Evolutionary conservation across 2,113 vertebrate genomes (phyloP).

Genomic region (Sula dactylatra): DNA sequence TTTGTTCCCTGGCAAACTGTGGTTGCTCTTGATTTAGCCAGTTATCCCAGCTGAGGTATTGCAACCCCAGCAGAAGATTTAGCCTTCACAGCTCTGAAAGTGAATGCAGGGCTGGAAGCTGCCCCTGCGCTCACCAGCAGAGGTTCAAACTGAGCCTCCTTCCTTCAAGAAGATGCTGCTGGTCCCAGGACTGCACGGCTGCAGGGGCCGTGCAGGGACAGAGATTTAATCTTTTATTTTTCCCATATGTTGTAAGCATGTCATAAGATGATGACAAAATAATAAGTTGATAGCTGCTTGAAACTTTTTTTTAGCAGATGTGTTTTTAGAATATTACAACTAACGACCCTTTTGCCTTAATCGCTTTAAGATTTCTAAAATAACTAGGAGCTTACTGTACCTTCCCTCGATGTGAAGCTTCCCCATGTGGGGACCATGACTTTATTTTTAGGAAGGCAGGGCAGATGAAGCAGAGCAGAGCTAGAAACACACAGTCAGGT

Average conservation of each 20-base stretch:
- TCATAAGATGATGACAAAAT: conserved; percentile 17
- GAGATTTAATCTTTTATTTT: neutral
- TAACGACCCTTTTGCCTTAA: conserved; percentile 10
- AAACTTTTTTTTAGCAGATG: conserved; percentile 24
- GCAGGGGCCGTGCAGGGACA: neutral
- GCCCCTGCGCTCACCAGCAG: neutral
- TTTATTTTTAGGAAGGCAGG: neutral
- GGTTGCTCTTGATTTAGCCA: neutral
- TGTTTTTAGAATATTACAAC: conserved; percentile 24
- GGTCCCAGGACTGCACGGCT: neutral
- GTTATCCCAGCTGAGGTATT: conserved; percentile 24
- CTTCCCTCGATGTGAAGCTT: neutral
- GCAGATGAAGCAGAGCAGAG: neutral
- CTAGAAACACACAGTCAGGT: neutral
- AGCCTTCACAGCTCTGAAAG: neutral
- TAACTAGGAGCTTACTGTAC: neutral
- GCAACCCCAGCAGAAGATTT: neutral
- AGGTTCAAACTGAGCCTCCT: neutral
- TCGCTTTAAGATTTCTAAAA: conserved; percentile 24
- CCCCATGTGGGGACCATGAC: neutral
- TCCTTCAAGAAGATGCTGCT: neutral
- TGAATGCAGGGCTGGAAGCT: neutral
- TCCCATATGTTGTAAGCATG: neutral
- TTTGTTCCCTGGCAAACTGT: neutral
- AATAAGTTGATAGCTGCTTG: conserved; percentile 9